Percentiles rank a stretch among this genome's conserved stretches.
These are phyloP conservation scores for Hoplostethus mediterraneus DNA, from an alignment of 2,797 vertebrate genomes.

Conservation along the genomic window DNA sequence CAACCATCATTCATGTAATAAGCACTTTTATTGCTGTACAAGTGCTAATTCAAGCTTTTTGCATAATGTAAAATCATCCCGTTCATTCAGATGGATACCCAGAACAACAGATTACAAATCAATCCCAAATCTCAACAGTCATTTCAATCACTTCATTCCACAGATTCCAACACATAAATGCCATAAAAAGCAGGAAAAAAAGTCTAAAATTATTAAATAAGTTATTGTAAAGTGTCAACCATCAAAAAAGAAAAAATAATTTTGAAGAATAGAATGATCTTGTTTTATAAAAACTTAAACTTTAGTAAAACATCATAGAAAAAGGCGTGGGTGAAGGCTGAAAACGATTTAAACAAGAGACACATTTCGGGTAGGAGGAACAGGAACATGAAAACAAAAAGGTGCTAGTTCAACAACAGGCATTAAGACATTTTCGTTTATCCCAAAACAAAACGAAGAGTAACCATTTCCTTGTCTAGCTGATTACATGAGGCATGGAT, in stretches of 20 bases:
- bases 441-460: conserved; percentile 29
- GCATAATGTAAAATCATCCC: conserved; percentile 71
- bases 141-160: conserved; percentile 33
- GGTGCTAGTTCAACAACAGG: conserved; percentile 23
- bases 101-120: conserved; percentile 40
- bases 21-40: conserved; percentile 66
- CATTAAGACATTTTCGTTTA: conserved; percentile 55
- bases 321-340: conserved; percentile 16
- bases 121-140: conserved; percentile 24
- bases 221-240: conserved; percentile 30
- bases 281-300: conserved; percentile 29
- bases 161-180: conserved; percentile 31
- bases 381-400: conserved; percentile 12
- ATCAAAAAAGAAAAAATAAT: conserved; percentile 26
- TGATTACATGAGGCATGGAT: conserved; percentile 11
- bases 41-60: conserved; percentile 71
- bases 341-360: conserved; percentile 8
- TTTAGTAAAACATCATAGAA: conserved; percentile 32
- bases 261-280: conserved; percentile 23
- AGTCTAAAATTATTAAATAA: neutral
- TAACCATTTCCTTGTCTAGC: conserved; percentile 6
- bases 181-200: conserved; percentile 18
- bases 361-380: conserved; percentile 9
- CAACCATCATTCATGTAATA: conserved; percentile 21
- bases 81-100: conserved; percentile 54